Conservation (phyloP, 2,113 vertebrate species). For the Nesoenas mayeri region DNA sequence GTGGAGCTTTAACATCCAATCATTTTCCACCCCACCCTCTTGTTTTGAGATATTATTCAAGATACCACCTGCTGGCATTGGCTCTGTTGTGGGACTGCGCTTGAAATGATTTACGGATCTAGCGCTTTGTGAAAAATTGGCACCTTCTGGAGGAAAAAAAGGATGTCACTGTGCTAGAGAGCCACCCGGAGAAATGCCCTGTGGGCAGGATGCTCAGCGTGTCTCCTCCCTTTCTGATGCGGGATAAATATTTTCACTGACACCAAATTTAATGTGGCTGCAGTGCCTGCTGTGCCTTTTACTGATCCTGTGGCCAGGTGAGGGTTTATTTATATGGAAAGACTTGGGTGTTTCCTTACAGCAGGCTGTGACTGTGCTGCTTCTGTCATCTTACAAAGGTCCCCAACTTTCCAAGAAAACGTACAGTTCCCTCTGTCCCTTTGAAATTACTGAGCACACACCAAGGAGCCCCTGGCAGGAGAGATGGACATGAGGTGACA, state of each 20-base stretch:
- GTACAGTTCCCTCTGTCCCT: neutral
- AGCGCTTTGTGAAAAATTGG: neutral
- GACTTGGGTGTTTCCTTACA: neutral
- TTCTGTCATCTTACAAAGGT: neutral
- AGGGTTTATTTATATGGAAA: neutral
- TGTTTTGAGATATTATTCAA: neutral
- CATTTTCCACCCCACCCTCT: neutral
- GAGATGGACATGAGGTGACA: fast-evolving
- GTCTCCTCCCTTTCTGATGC: neutral
- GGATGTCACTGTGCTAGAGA: neutral
- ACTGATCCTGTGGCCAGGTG: neutral
- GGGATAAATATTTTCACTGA: neutral
- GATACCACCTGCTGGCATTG: neutral
- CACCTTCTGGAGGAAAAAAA: neutral
- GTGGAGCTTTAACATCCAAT: neutral
- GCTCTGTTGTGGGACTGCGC: neutral
- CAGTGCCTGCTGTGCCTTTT: neutral
- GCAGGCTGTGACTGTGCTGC: neutral
- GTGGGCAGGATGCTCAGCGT: neutral
- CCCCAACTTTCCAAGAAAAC: neutral
- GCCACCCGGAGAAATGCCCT: neutral
- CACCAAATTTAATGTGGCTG: neutral
- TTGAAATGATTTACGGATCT: neutral
- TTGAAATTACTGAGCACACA: fast-evolving
- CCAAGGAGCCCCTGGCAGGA: neutral